Percentiles rank a stretch among this genome's conserved stretches.
Conservation (phyloP, 1,140 invertebrate genomes). For the Bombus superbus region DNA sequence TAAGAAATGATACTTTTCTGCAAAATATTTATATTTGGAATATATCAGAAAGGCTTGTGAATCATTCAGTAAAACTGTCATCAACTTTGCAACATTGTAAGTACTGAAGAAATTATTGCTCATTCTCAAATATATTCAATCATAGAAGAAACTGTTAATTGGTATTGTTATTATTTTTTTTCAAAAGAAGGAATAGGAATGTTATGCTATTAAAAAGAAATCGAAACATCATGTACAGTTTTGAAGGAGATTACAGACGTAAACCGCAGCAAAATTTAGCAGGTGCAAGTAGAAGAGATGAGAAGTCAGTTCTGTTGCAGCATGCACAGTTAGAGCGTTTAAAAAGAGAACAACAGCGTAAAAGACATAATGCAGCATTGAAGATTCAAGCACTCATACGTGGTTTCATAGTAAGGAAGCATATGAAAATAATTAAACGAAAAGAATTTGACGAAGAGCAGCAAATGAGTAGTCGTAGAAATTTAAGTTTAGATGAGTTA, state of each 20-base stretch:
- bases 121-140: no score
- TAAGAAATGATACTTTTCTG: constrained; percentile 14
- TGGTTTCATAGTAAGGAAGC: constrained; percentile 88
- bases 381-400: constrained; percentile 92
- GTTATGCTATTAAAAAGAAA: constrained; percentile 35
- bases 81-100: not conserved
- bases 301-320: constrained; percentile 89
- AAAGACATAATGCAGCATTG: constrained; percentile 87
- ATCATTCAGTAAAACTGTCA: not conserved
- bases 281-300: constrained; percentile 91
- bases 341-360: constrained; percentile 91
- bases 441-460: constrained; percentile 87
- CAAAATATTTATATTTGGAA: constrained; percentile 12
- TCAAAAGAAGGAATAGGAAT: constrained; percentile 28
- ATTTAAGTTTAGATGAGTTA: constrained; percentile 83
- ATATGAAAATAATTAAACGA: constrained; percentile 86
- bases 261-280: constrained; percentile 95
- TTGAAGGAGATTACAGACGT: constrained; percentile 95
- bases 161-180: not conserved
- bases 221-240: constrained; percentile 87
- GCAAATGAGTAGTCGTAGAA: constrained; percentile 78
- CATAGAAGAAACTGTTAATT: not conserved
- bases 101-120: not conserved
- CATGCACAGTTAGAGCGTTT: constrained; percentile 92
- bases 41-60: not conserved